Conservation (phyloP, 1,140 invertebrate genomes). For the Musca domestica region DNA sequence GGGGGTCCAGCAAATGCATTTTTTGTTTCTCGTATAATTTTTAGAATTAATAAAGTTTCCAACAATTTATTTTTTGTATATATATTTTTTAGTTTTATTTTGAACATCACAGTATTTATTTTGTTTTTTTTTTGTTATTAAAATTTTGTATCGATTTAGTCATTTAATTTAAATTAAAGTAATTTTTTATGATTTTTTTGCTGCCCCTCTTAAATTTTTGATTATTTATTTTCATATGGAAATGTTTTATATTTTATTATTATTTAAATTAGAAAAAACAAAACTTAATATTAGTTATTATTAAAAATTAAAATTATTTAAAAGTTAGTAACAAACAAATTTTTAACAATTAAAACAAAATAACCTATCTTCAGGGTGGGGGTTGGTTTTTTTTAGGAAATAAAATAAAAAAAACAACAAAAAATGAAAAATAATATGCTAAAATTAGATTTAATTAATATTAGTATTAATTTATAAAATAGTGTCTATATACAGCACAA, state of each 20-base stretch:
- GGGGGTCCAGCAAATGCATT: not conserved
- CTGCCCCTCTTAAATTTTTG: not conserved
- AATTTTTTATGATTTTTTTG: not conserved
- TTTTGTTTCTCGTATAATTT: not conserved
- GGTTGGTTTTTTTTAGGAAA: not conserved
- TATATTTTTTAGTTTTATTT: not conserved
- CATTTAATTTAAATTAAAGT: not conserved
- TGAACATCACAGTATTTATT: conserved; percentile 18
- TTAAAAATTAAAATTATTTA: not conserved
- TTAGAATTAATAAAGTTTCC: no score
- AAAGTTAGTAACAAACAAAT: conserved; percentile 19
- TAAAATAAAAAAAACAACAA: not conserved
- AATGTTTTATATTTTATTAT: not conserved
- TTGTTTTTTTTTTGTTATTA: conserved; percentile 8
- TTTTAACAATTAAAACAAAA: not conserved
- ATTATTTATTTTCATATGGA: not conserved
- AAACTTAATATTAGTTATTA: conserved; percentile 10
- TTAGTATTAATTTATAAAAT: not conserved
- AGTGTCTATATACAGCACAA: no score
- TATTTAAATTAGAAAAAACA: not conserved
- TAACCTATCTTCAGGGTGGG: not conserved
- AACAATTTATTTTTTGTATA: conserved; percentile 1
- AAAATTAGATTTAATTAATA: not conserved
- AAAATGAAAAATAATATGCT: not conserved
- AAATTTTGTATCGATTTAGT: conserved; percentile 4